These are phyloP conservation scores for Drosophila nr. medialis DNA, from an alignment of 2,888 invertebrate genomes.

Conservation along the genomic window DNA sequence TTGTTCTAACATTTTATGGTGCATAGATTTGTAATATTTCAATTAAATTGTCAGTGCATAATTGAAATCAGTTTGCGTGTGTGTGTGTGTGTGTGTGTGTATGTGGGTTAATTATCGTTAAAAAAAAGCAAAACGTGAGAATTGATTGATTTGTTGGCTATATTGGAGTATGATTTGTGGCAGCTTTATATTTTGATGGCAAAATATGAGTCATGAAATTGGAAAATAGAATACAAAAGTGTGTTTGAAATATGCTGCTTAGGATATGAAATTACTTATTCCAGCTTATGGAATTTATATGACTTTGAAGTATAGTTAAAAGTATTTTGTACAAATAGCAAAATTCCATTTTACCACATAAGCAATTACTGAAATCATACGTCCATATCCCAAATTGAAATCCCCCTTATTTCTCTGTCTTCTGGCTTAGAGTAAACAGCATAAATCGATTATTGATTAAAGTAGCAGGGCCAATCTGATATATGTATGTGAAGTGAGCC, in stretches of 20 bases:
- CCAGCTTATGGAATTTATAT: neutral
- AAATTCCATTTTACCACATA: slow-evolving; percentile 6
- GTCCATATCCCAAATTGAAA: slow-evolving; percentile 2
- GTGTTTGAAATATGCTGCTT: neutral
- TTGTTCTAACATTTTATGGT: slow-evolving; percentile 78
- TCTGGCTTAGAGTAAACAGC: slow-evolving; percentile 58
- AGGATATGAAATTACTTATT: neutral
- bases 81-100: slow-evolving; percentile 9
- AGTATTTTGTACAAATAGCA: neutral
- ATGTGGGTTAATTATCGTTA: slow-evolving; percentile 50
- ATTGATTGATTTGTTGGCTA: slow-evolving; percentile 41
- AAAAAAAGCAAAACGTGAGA: slow-evolving; percentile 30
- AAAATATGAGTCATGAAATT: neutral
- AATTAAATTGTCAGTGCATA: slow-evolving; percentile 75
- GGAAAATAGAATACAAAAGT: neutral
- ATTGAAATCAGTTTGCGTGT: slow-evolving; percentile 40
- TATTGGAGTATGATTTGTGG: slow-evolving; percentile 14
- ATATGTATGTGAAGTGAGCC: slow-evolving; percentile 26
- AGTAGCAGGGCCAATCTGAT: slow-evolving; percentile 7
- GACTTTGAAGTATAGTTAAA: neutral
- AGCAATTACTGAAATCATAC: slow-evolving; percentile 1
- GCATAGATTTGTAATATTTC: slow-evolving; percentile 75
- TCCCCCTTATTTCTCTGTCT: neutral
- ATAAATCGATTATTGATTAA: slow-evolving; percentile 76
- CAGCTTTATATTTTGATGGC: neutral